Evolutionary conservation across 92 coral and sea anemone genomes (phyloP), one percentile per base, ranked within the genome.

Genomic region (Epizoanthus rinbou): DNA sequence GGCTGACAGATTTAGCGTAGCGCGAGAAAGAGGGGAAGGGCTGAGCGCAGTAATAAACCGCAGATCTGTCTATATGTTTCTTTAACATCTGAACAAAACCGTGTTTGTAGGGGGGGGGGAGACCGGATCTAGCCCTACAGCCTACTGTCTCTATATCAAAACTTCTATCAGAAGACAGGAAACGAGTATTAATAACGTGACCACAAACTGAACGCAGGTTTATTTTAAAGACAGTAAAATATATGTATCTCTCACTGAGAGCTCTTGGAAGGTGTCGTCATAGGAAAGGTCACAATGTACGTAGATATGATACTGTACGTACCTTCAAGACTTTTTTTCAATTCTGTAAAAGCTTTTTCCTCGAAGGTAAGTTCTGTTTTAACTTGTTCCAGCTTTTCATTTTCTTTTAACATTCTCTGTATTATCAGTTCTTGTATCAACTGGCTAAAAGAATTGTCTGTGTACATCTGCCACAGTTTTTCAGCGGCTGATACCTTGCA

Each of bases 401-500:
- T 37, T 76, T 33, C 24, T 5, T 39, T 33, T 3, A 23, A 39
- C 62, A 76, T 3, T 76, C 62, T 52, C 45, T 59, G 57, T 7
- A 76, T 68, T 57, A 76, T 21, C 24, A 76, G 56, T 57, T 76
- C 81, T 19, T 76, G 81, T 76, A 59, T 37, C 81, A 76, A 60
- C 56, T 37, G 31, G 21, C 81, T 14, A 54, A 76, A 14, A 10
- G 81, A 76, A 39, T 39, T 19, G n/a, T 76, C 69, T 17, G 18
- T 45, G 47, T 41, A 59, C 81, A 76, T 59, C 59, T 76, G 31
- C 57, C 57, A 59, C 39, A 76, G 68, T 37, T 19, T 60, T 37
- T 76, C 81, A 6, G 81, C 81, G 3, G 81, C 81, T 1, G 81
- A 59, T 17, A 76, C 69, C 45, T 76, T 76, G 8, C 81, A 76